Evolutionary conservation across 2,797 vertebrate genomes (phyloP).

Genomic region (Lacerta agilis): DNA sequence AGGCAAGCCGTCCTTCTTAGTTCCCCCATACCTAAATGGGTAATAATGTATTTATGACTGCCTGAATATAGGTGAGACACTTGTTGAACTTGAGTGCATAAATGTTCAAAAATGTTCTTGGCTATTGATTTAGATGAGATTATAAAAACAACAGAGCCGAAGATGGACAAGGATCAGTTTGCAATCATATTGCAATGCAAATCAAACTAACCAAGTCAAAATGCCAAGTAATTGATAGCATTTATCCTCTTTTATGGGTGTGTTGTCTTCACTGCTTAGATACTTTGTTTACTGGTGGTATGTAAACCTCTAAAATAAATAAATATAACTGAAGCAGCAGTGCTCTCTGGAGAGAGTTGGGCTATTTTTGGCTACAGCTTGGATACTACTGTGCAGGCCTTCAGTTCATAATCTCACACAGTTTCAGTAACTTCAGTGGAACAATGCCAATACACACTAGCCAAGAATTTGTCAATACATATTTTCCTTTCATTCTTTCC

Average conservation of each 20-base stretch:
- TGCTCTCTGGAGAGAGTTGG: not conserved
- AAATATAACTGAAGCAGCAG: not conserved
- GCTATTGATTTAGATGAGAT: not conserved
- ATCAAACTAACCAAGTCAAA: not conserved
- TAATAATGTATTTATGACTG: not conserved
- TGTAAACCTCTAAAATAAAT: too few species aligned
- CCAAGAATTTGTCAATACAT: not conserved
- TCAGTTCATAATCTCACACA: not conserved
- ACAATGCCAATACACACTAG: not conserved
- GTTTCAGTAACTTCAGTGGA: slow-evolving; percentile 2
- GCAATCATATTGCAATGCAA: not conserved
- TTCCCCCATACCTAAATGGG: not conserved
- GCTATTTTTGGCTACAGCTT: not conserved
- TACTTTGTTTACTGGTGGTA: too few species aligned
- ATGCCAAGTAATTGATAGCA: not conserved
- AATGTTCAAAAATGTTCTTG: not conserved
- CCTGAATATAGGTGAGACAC: not conserved
- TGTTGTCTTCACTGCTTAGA: too few species aligned
- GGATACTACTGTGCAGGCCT: not conserved
- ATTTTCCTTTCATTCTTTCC: not conserved
- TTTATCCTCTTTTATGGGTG: too few species aligned
- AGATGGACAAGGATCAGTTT: not conserved
- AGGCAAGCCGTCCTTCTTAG: not conserved
- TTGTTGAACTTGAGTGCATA: not conserved
- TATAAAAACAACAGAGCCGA: not conserved